Evolutionary conservation across 2,113 vertebrate species (phyloP).

Genomic region (Dasyprocta punctata): DNA sequence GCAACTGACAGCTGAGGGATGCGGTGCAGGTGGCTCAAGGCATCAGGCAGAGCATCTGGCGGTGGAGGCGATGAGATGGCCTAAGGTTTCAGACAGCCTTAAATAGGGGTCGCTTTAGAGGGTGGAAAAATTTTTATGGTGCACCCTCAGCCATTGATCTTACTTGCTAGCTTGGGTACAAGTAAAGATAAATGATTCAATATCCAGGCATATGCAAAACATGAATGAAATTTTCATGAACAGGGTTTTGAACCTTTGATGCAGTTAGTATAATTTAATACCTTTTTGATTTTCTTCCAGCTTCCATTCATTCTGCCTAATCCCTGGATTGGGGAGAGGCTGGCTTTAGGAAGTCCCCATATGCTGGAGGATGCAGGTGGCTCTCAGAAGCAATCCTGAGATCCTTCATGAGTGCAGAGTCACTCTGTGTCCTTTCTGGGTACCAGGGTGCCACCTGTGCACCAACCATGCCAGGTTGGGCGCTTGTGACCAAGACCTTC

Average conservation of each 20-base stretch:
- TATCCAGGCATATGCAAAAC: not conserved
- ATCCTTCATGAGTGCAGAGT: not conserved
- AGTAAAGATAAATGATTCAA: not conserved
- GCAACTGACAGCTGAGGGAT: not conserved
- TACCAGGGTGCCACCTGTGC: not conserved
- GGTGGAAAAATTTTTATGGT: not conserved
- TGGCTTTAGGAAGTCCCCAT: not conserved
- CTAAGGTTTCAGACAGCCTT: not conserved
- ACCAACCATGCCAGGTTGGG: not conserved
- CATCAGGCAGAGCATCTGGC: too few species aligned
- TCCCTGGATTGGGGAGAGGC: not conserved
- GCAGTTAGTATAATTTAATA: not conserved
- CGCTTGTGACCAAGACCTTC: not conserved
- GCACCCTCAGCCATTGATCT: not conserved
- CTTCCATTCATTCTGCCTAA: not conserved
- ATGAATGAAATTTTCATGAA: not conserved
- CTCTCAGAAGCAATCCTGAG: not conserved
- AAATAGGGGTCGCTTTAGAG: not conserved
- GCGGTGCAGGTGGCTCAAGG: accelerated
- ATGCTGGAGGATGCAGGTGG: not conserved
- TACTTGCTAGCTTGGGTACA: not conserved
- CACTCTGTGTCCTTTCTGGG: not conserved
- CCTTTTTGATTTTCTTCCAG: not conserved
- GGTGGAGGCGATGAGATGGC: too few species aligned
- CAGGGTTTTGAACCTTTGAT: not conserved